These are phyloP conservation scores for Lepus timidus DNA, from an alignment of 2,113 vertebrate genomes.

Conservation along the genomic window DNA sequence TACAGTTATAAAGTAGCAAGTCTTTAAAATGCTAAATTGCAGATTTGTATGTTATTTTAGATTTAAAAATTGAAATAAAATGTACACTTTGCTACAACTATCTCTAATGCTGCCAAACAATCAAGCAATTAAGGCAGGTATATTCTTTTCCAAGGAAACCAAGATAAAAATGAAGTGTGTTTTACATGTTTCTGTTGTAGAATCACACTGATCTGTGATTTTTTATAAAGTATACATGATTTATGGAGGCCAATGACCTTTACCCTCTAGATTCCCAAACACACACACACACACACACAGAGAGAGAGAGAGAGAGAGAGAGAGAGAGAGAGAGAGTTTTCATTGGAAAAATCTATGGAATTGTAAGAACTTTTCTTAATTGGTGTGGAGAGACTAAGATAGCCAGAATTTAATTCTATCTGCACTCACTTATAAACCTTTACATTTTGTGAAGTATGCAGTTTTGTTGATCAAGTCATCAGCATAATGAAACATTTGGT, in stretches of 20 bases:
- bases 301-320: background rate
- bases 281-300: background rate
- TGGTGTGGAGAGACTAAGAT: constrained; percentile 31
- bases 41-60: background rate
- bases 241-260: background rate
- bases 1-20: background rate
- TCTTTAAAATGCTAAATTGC: constrained; percentile 38
- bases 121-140: background rate
- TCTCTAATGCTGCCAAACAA: constrained; percentile 8
- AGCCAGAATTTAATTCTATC: constrained; percentile 46
- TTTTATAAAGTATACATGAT: constrained; percentile 44
- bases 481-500: constrained; percentile 61
- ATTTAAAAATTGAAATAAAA: constrained; percentile 39
- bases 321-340: background rate
- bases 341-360: constrained; percentile 16
- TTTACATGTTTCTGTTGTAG: constrained; percentile 12
- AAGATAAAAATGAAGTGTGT: background rate
- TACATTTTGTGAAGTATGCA: constrained; percentile 45
- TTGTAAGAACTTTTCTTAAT: constrained; percentile 52
- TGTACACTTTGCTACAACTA: constrained; percentile 4
- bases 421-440: constrained; percentile 40
- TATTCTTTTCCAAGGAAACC: background rate
- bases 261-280: background rate
- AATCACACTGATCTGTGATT: constrained; percentile 17
- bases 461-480: constrained; percentile 31